phyloP scores from a whole-genome alignment of 2,888 invertebrate species.

The Exocentrus adspersus region DNA sequence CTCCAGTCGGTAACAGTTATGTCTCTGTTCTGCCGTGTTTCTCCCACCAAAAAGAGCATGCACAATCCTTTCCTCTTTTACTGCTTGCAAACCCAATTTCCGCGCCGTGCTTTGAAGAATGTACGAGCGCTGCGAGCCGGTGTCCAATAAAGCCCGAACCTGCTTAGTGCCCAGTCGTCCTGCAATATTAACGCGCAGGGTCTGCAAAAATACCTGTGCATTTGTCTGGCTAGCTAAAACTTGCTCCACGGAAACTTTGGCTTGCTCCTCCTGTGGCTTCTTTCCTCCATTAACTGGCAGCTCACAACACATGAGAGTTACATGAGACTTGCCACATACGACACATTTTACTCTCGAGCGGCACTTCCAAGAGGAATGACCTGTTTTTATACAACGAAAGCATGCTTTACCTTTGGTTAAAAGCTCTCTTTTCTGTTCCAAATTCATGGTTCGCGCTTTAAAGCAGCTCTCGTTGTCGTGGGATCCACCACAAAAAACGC shows the following conservation, averaged over 20 bases:
- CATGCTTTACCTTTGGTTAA: conserved; percentile 1
- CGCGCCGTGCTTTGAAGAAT: background rate
- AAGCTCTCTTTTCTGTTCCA: conserved; percentile 16
- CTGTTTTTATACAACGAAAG: conserved; percentile 1
- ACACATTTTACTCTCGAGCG: conserved; percentile 4
- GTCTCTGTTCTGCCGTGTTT: conserved; percentile 37
- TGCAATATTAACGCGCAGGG: background rate
- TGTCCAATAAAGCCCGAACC: conserved; percentile 13
- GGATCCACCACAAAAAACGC: conserved; percentile 21
- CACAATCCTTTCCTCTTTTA: background rate
- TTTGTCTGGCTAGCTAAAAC: background rate
- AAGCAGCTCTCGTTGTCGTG: conserved; percentile 16
- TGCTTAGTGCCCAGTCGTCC: background rate
- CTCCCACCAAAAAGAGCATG: conserved; percentile 59
- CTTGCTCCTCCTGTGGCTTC: background rate
- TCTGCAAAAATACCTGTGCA: conserved; percentile 10
- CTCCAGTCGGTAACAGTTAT: conserved; percentile 24
- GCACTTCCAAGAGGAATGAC: conserved; percentile 12
- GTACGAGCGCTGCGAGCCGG: conserved; percentile 4
- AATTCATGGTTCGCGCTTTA: conserved; percentile 6
- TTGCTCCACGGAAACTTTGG: background rate
- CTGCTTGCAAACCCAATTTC: background rate
- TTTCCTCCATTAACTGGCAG: background rate
- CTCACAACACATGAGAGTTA: conserved; percentile 4
- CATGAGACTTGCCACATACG: conserved; percentile 12